Conservation (phyloP, 1,140 invertebrate genomes). For the Cydia splendana region DNA sequence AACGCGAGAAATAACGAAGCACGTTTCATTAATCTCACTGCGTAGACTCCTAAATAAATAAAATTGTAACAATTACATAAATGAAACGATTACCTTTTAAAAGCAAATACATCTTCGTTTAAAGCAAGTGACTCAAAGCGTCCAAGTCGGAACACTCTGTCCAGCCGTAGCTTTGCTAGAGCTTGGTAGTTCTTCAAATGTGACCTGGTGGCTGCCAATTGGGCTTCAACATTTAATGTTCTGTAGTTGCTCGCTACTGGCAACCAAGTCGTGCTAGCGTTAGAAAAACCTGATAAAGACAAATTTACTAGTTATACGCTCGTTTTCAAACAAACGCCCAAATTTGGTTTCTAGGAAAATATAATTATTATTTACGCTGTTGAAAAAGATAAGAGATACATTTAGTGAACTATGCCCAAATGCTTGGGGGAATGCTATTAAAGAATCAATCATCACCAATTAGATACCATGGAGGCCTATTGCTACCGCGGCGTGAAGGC, state of each 20-base stretch:
- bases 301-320: background rate
- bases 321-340: background rate
- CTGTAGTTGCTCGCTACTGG: conserved; percentile 83
- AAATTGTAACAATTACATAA: no score
- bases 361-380: no score
- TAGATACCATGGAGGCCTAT: no score
- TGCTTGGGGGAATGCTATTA: no score
- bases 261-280: conserved; percentile 83
- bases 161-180: conserved; percentile 53
- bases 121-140: conserved; percentile 66
- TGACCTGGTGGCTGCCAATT: conserved; percentile 62
- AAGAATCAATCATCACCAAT: no score
- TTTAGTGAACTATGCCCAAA: no score
- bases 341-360: background rate
- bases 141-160: conserved; percentile 60
- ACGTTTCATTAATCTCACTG: no score
- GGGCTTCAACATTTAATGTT: conserved; percentile 78
- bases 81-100: conserved; percentile 53
- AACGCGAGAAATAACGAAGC: no score
- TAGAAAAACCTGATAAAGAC: conserved; percentile 81
- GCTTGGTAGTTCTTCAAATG: conserved; percentile 73
- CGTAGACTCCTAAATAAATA: no score
- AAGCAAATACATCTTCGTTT: conserved; percentile 64
- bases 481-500: no score
- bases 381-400: no score